Evolutionary conservation across 2,113 vertebrate genomes (phyloP), one percentile per base, ranked within the genome.

Genomic region (Arizona elegans): DNA sequence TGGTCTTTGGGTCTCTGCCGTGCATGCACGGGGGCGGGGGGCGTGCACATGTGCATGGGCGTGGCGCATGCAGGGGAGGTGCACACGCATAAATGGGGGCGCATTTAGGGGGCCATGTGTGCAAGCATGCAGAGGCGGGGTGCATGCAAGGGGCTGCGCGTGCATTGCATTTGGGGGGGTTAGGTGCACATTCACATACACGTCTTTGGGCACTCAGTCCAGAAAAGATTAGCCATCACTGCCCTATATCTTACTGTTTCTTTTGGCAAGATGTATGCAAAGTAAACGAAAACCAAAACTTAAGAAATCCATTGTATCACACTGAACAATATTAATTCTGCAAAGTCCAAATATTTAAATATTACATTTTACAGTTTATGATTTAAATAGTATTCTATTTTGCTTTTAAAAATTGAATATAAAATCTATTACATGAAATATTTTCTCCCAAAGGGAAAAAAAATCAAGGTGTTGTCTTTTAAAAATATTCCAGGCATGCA

Each of bases 401-500:
- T 95, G 94, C 95, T 94, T 96, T 96, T 97, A 93, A 97, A 96
- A 89, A 96, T 89, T 97, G 94, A 96, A 93, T 93, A 93, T 92
- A 93, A 95, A 93, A 96, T 96, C 96, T 95, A 97, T 87, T 86
- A 95, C 93, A 91, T 29, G 95, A 97, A 96, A 97, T 97, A 97
- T 96, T 97, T 97, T 96, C 97, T 97, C 70, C 97, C 96, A 97
- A 97, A 95, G 89, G 86, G 88, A 96, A 94, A 97, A 59, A 47
- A 97, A 98, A 97, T 95, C 92, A 94, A 94, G 96, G 97, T 97
- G 97, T 97, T 98, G 97, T 98, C 97, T 97, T 97, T 96, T 93
- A 96, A 94, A 98, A 98, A 96, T 95, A 97, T 97, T 97, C 95
- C 96, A 97, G 94, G 97, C 96, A 97, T 92, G 95, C 95, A 98